Percentiles rank a stretch among this genome's conserved stretches.
phyloP scores from a whole-genome alignment of 23 tunicate genomes.

The Oikopleura dioica region DNA sequence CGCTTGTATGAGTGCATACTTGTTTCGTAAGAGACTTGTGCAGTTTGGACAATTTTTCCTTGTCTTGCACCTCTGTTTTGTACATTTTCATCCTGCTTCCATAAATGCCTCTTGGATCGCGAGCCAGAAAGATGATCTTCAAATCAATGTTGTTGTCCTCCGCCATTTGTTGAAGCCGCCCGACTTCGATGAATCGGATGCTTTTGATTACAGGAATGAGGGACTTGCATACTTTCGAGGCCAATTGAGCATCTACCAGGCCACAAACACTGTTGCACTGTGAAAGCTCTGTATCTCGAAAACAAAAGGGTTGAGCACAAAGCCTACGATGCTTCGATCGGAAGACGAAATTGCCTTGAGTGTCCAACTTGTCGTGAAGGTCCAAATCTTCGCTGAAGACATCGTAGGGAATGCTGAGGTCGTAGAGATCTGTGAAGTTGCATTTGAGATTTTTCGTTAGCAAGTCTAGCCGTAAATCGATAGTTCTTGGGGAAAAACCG shows the following conservation, averaged over 20 bases:
- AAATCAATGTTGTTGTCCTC: not conserved
- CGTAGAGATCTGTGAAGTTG: too few species aligned
- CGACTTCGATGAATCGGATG: not conserved
- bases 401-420: too few species aligned
- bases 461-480: too few species aligned
- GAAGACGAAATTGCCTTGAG: not conserved
- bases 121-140: not conserved
- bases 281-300: not conserved
- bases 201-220: not conserved
- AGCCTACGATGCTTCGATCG: not conserved
- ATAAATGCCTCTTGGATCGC: not conserved
- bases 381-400: too few species aligned
- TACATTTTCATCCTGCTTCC: not conserved
- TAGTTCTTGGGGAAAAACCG: too few species aligned
- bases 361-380: too few species aligned
- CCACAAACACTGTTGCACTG: not conserved
- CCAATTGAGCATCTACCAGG: too few species aligned
- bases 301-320: not conserved
- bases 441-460: too few species aligned
- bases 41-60: not conserved
- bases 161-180: not conserved
- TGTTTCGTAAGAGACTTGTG: too few species aligned
- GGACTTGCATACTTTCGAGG: not conserved
- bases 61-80: not conserved
- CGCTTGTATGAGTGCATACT: not conserved